These are phyloP conservation scores for Rotaria magnacalcarata DNA, from an alignment of 2,888 invertebrate species.

Conservation along the genomic window DNA sequence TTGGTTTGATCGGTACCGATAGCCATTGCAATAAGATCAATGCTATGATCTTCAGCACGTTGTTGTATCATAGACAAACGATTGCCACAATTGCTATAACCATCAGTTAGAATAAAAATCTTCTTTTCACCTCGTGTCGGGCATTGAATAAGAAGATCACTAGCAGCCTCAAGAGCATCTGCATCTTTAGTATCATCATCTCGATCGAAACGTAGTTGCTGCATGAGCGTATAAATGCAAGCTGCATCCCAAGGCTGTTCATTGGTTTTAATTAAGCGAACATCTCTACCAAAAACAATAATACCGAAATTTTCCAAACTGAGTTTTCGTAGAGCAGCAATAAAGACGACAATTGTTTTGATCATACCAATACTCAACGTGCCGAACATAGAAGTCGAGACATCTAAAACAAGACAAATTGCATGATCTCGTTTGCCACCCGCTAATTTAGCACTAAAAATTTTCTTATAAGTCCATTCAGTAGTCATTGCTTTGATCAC, in stretches of 20 bases:
- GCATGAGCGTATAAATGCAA: not conserved
- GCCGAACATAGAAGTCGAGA: not conserved
- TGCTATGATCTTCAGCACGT: not conserved
- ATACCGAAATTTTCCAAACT: not conserved
- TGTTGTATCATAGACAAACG: not conserved
- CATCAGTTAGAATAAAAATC: not conserved
- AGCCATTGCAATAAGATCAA: not conserved
- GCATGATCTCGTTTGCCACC: not conserved
- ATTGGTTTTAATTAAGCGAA: not conserved
- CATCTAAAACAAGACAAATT: not conserved
- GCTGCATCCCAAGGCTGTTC: slow-evolving; percentile 10
- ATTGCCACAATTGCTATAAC: not conserved
- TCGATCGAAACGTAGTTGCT: not conserved
- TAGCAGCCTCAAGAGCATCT: slow-evolving; percentile 4
- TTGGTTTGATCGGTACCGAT: not conserved
- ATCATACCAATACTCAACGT: not conserved
- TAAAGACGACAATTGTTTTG: not conserved
- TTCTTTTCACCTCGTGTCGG: slow-evolving; percentile 2
- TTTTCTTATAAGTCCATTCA: not conserved
- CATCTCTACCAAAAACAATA: not conserved
- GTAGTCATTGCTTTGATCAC: not conserved
- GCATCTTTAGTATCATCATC: slow-evolving; percentile 1
- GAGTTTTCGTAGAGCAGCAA: not conserved
- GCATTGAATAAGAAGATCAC: not conserved
- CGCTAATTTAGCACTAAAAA: not conserved